Evolutionary conservation across 2,888 invertebrate genomes (phyloP).

Genomic region (Nephrotoma appendiculata): DNA sequence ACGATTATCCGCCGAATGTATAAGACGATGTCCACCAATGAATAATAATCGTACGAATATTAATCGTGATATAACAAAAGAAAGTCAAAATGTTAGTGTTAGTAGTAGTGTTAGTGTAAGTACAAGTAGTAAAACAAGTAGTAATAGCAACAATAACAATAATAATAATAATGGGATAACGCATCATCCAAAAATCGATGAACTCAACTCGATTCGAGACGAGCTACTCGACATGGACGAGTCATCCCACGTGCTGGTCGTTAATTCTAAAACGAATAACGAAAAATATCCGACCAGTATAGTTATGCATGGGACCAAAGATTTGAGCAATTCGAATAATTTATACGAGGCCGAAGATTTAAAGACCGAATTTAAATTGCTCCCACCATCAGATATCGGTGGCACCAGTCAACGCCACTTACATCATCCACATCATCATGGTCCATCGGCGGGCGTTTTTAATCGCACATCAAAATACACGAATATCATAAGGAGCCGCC

Average conservation of each 20-base stretch:
- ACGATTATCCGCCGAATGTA: conserved; percentile 26
- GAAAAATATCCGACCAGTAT: conserved; percentile 1
- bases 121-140: not conserved
- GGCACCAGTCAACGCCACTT: not conserved
- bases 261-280: not conserved
- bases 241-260: conserved; percentile 23
- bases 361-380: conserved; percentile 1
- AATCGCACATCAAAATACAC: not conserved
- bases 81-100: conserved; percentile 1
- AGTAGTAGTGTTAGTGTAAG: conserved; percentile 1
- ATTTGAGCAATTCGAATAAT: conserved; percentile 19
- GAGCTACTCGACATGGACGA: conserved; percentile 33
- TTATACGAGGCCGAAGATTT: not conserved
- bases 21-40: conserved; percentile 23
- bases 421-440: not conserved
- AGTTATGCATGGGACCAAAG: conserved; percentile 20
- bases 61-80: not conserved
- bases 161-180: not conserved
- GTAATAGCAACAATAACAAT: not conserved
- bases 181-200: not conserved
- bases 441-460: not conserved
- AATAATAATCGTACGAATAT: not conserved
- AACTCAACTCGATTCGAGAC: conserved; percentile 11
- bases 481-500: not conserved
- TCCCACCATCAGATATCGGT: not conserved